A percentile compares a stretch with the other conserved stretches of the same genome.
phyloP scores from a whole-genome alignment of 2,888 invertebrate genomes.

The Calameuta idolon region DNA sequence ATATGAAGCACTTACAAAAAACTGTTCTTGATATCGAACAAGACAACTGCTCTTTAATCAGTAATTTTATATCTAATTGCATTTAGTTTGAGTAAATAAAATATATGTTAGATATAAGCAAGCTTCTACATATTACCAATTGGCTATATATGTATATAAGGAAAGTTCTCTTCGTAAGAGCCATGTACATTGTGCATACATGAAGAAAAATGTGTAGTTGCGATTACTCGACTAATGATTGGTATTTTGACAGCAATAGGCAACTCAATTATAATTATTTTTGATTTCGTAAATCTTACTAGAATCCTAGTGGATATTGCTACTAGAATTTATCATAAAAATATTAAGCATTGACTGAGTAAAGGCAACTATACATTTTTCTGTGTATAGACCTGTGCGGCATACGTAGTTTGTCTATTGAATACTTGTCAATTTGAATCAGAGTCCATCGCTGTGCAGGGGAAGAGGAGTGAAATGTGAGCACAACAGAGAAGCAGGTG shows the following conservation, averaged over 20 bases:
- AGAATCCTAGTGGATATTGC: neutral
- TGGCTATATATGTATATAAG: neutral
- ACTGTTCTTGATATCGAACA: neutral
- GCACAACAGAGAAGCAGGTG: slow-evolving; percentile 24
- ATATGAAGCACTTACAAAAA: neutral
- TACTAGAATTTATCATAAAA: neutral
- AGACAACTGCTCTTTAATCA: neutral
- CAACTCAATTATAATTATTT: neutral
- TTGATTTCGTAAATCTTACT: neutral
- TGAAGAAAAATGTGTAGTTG: neutral
- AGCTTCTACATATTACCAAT: neutral
- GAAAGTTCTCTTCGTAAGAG: neutral
- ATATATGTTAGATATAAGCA: neutral
- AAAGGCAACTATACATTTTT: neutral
- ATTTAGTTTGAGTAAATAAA: neutral
- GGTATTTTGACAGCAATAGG: neutral
- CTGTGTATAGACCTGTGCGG: no score
- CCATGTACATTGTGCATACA: no score
- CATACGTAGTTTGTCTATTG: neutral
- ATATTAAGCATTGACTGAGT: neutral
- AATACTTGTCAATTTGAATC: neutral
- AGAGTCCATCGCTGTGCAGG: neutral
- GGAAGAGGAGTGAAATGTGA: slow-evolving; percentile 22
- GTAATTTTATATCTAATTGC: neutral
- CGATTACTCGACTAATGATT: neutral